Base-by-base conservation (phyloP, 2,888 invertebrate species). In the Palloptera scutellata region DNA sequence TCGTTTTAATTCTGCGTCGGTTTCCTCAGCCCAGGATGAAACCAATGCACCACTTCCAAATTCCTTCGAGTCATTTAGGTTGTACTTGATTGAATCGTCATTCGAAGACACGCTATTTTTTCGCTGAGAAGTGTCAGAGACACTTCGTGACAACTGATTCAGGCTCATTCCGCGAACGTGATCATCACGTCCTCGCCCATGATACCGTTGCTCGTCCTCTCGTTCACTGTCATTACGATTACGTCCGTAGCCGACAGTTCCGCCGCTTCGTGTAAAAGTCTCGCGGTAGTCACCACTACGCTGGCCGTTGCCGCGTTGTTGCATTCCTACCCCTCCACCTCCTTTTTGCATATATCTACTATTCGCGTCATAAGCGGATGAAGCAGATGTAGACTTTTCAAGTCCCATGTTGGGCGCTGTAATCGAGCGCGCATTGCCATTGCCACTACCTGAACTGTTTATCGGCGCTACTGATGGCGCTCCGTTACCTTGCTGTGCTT, bases 1-100 rank as follows among this genome's bases (percentile, higher is more conserved):
- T 0, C 83, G 75, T 67, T 84, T 82, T 62, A 81, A 74, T 51
- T 84, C 83, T 1, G 82, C 79, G 70, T 84, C 85, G 4, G 84
- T 83, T 74, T 85, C 85, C 73, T 88, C 87, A 0, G 87, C 85
- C 88, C 88, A 88, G 5, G 86, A 86, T 0, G 79, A 81, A 0
- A 78, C 77, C 11, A 75, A 68, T 1, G 77, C 74, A 6, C 73
- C 72, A 15, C 69, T 64, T 17, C 75, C 65, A 19, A 68, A 74
- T 55, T 71, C 73, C 73, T 61, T 73, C 67, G 55, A 74, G 64
- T 71, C 76, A 65, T 70, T 76, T 58, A 69, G 72, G 65, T 71
- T 75, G 61, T 72, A 71, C 57, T 78, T 75, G 60, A 75, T 57
- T 12, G 77, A 74, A 63, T 84, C 84, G 57, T 84, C 84, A 54